Evolutionary conservation across 2,888 invertebrate species (phyloP), one percentile per base, ranked within the genome.

Genomic region (Parnassius mnemosyne): DNA sequence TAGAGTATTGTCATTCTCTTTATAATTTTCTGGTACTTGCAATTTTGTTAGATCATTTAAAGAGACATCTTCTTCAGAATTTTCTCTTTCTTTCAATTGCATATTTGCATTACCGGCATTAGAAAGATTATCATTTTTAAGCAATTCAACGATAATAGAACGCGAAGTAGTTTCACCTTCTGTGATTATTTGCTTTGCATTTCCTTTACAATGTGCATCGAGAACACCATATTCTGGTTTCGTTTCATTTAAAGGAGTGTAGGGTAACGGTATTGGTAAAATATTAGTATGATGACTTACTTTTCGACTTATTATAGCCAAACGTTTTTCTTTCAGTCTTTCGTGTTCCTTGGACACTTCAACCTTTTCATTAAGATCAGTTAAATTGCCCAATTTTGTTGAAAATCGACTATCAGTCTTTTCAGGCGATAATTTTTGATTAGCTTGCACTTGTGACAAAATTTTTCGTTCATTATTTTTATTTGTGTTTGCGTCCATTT

Each of bases 221-320:
- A 41, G n/a, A 1, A 47, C 3, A 41, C 34, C 12, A n/a, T 34
- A 20, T 59, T 52, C 42, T 11, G 13, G 13, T 51, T 59, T 42
- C 16, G 1, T 25, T 63, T 52, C n/a, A 3, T 64, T 63, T 60
- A 44, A 47, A 41, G 86, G 81, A 46, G 69, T 64, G 68, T 85
- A 88, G 12, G 70, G 69, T 44, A 90, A 72, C 11, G 87, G 76
- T 63, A 89, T 90, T 0, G 83, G 73, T 52, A 77, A 72, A 47
- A 71, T 65, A 51, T 69, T 66, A 62, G 71, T 78, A 16, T 66
- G 65, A 69, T 81, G 76, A 50, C 65, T 72, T 60, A 79, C 72
- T 69, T 80, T 71, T 68, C 87, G 80, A 69, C 85, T 85, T 20
- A 86, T 65, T 68, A 90, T 78, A 49, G 79, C 78, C 56, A 80